These are phyloP conservation scores for Stegodyphus mimosarum DNA, from an alignment of 1,140 invertebrate genomes.

Conservation along the genomic window DNA sequence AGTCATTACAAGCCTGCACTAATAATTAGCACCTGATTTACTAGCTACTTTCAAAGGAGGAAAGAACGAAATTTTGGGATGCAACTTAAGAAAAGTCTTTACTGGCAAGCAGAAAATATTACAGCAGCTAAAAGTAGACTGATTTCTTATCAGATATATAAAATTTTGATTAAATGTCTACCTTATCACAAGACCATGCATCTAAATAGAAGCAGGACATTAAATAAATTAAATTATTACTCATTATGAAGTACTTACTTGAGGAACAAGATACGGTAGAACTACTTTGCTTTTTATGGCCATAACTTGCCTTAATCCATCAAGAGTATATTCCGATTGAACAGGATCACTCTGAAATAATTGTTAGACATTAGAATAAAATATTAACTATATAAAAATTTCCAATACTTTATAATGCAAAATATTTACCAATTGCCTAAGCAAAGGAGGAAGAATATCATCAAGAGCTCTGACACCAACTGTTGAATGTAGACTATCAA, in stretches of 20 bases:
- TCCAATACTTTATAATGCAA: background rate
- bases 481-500: constrained; percentile 93
- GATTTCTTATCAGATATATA: too few species aligned
- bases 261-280: constrained; percentile 94
- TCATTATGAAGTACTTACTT: constrained; percentile 64
- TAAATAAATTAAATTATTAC: too few species aligned
- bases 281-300: constrained; percentile 95
- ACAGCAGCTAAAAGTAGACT: too few species aligned
- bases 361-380: background rate
- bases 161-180: too few species aligned
- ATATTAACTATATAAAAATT: background rate
- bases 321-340: constrained; percentile 86
- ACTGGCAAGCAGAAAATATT: too few species aligned
- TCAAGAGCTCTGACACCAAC: constrained; percentile 95
- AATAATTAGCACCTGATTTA: too few species aligned
- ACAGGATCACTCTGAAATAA: constrained; percentile 76
- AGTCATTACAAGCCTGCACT: too few species aligned
- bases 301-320: constrained; percentile 96
- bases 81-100: too few species aligned
- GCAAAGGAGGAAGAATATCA: constrained; percentile 93
- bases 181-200: too few species aligned
- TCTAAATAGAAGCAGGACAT: too few species aligned
- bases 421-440: constrained; percentile 73
- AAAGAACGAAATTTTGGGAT: too few species aligned
- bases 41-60: too few species aligned